Percentiles rank a stretch among this genome's conserved stretches.
Conservation (phyloP, 2,888 invertebrate genomes). For the Scaptodrosophila latifasciaeformis region DNA sequence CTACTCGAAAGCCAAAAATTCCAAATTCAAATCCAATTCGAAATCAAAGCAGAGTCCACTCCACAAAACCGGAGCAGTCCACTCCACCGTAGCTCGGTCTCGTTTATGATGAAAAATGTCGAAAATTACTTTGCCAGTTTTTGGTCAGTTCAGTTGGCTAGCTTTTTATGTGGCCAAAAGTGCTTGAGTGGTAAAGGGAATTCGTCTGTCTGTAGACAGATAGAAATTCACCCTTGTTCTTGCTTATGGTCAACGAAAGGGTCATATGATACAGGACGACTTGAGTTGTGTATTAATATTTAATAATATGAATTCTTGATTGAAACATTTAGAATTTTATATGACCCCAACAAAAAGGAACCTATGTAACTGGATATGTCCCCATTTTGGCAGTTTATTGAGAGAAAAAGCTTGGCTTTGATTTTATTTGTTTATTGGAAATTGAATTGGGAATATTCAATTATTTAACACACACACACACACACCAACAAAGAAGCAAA, state of each 20-base stretch:
- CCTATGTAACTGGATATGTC: constrained; percentile 7
- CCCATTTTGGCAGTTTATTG: constrained; percentile 46
- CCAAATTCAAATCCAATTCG: constrained; percentile 66
- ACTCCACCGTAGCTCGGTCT: constrained; percentile 10
- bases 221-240: too few relatives aligned
- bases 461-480: too few relatives aligned
- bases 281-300: constrained; percentile 70
- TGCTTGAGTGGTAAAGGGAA: too few relatives aligned
- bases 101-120: constrained; percentile 64
- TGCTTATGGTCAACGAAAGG: constrained; percentile 41
- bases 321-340: constrained; percentile 58
- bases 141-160: constrained; percentile 31
- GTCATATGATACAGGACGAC: constrained; percentile 54
- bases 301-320: constrained; percentile 72
- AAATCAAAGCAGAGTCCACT: constrained; percentile 49
- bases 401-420: constrained; percentile 36
- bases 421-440: constrained; percentile 70
- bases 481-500: too few relatives aligned
- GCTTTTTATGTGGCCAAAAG: constrained; percentile 20
- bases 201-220: constrained; percentile 12
- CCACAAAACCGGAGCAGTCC: neutral
- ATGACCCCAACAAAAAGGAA: constrained; percentile 22
- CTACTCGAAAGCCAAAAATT: constrained; percentile 56
- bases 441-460: constrained; percentile 67
- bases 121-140: constrained; percentile 45